Base-by-base conservation (phyloP, 2,113 vertebrate genomes). In the Phalacrocorax carbo region DNA sequence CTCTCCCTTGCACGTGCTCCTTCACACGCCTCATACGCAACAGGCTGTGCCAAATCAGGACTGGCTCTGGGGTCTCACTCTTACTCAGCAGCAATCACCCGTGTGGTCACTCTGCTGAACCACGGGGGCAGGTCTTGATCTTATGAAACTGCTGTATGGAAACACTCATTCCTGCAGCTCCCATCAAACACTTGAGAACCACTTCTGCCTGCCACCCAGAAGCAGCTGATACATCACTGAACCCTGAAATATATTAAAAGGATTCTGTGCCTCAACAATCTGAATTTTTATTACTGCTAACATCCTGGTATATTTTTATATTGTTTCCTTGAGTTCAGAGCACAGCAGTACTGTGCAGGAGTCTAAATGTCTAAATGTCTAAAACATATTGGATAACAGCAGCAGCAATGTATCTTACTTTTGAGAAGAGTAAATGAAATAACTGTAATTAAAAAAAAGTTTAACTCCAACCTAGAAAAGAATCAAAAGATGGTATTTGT, bases 1-100 rank as follows among this genome's bases (percentile, higher is more conserved):
- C 2, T 14, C 20, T 57, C 21, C 71, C 26, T 36, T 1, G 0
- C 57, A 15, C 2, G 1, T 2, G 3, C 48, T 58, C 62, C 77
- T 60, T 71, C 36, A 29, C 18, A 11, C 1, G 4, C 55, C 70
- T 54, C 52, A 12, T 4, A 40, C 8, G 25, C 2, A 0, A n/a
- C 17, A 65, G 49, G 29, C 19, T 23, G 6, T 38, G 15, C n/a
- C 77, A 83, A 55, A 81, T 17, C 42, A 71, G 36, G 23, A 57
- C 40, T 6, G 2, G 27, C 20, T 10, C 36, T 20, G 10, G 27
- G 19, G 18, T 51, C 40, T 62, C 48, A 12, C 5, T 48, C 29
- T 44, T 51, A 8, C 17, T 21, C 32, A 73, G 40, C 40, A 82
- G 44, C 69, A 55, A 13, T 11, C 36, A 40, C 51, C n/a, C 4